Percentiles rank a stretch among this genome's conserved stretches.
phyloP scores from a whole-genome alignment of 2,797 vertebrate genomes.

The Hypotaenidia philippensis region DNA sequence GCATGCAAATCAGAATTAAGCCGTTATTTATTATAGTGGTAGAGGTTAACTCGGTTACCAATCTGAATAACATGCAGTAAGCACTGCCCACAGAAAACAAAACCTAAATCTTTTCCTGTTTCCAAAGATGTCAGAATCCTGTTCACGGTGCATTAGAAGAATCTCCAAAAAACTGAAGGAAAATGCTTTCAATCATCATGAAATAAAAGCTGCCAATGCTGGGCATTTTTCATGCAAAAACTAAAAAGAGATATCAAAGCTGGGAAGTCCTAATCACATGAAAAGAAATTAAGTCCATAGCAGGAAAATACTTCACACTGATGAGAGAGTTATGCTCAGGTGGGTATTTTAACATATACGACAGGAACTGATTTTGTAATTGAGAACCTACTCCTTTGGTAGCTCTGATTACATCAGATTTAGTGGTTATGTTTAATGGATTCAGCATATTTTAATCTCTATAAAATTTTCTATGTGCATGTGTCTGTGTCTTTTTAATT shows the following conservation, averaged over 20 bases:
- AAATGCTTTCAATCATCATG: not conserved
- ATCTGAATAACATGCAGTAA: not conserved
- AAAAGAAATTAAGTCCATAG: not conserved
- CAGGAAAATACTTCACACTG: not conserved
- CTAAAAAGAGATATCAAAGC: not conserved
- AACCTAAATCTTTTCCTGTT: not conserved
- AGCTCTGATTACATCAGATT: not conserved
- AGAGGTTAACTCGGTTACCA: not conserved
- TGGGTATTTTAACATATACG: not conserved
- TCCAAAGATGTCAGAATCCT: not conserved
- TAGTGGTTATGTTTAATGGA: not conserved
- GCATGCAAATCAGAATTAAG: not conserved
- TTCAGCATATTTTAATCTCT: not conserved
- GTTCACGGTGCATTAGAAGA: not conserved
- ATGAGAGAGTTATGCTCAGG: slow-evolving; percentile 31
- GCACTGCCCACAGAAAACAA: not conserved
- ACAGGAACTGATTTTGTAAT: not conserved
- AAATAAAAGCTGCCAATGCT: not conserved
- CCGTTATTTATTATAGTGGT: not conserved
- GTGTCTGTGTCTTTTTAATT: not conserved
- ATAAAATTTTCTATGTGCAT: not conserved
- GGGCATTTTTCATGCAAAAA: not conserved
- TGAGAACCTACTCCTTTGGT: not conserved
- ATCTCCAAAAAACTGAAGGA: not conserved
- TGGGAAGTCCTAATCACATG: not conserved